phyloP scores from a whole-genome alignment of 2,113 vertebrate genomes.

The Scalopus aquaticus region DNA sequence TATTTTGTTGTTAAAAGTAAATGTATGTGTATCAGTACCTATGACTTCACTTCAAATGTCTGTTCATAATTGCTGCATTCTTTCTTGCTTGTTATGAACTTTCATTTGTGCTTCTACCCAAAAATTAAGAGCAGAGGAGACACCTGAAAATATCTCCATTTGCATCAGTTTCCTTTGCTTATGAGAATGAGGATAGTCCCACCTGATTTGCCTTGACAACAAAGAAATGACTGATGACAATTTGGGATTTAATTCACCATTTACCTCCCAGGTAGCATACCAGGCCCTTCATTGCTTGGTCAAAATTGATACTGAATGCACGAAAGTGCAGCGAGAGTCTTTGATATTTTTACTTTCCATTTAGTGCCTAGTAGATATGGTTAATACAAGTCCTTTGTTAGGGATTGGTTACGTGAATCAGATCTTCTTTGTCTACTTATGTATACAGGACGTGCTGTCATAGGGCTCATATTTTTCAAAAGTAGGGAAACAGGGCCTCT shows the following conservation, averaged over 20 bases:
- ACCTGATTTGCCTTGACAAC: background rate
- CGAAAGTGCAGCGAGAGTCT: background rate
- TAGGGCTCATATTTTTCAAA: constrained; percentile 28
- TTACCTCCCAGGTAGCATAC: background rate
- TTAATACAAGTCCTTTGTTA: background rate
- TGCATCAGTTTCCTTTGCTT: background rate
- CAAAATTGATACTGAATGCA: background rate
- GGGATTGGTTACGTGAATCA: constrained; percentile 17
- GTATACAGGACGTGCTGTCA: background rate
- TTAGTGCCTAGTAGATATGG: background rate
- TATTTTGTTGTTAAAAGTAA: background rate
- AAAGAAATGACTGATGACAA: background rate
- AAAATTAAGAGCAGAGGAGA: constrained; percentile 4
- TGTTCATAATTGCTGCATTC: background rate
- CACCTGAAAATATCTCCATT: background rate
- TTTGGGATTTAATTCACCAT: background rate
- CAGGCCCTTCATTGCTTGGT: background rate
- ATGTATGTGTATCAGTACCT: background rate
- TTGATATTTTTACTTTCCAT: background rate
- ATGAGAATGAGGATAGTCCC: background rate
- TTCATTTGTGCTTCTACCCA: background rate
- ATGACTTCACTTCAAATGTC: background rate
- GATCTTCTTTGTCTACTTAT: background rate
- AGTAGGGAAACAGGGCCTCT: background rate
- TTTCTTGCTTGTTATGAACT: background rate